phyloP scores from a whole-genome alignment of 2,113 vertebrate species.

The Corythornis vintsioides region DNA sequence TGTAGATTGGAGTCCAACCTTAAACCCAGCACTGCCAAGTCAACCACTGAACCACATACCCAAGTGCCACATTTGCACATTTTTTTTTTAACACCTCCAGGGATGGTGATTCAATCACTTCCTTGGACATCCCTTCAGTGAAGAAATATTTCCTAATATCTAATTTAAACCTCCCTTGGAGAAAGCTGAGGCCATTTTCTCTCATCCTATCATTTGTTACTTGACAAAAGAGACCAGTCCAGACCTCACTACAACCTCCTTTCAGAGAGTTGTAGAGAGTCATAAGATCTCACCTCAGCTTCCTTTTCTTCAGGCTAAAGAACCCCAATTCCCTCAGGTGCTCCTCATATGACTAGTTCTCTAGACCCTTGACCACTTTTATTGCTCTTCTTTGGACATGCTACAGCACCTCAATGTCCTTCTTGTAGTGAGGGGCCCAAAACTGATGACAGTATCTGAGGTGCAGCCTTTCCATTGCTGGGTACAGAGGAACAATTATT shows the following conservation, averaged over 20 bases:
- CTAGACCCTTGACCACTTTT: not conserved
- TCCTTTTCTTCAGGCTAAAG: not conserved
- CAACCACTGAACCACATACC: not conserved
- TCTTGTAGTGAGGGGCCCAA: not conserved
- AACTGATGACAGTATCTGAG: not conserved
- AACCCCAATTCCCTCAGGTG: not conserved
- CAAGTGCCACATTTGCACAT: not conserved
- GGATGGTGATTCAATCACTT: not conserved
- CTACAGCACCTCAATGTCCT: not conserved
- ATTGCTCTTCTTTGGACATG: fast-evolving
- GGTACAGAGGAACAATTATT: not conserved
- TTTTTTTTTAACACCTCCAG: not conserved
- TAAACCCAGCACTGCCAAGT: not conserved
- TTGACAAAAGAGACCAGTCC: not conserved
- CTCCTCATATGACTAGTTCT: not conserved
- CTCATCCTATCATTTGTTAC: not conserved
- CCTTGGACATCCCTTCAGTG: too few species aligned
- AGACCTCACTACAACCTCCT: too few species aligned
- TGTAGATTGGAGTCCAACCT: not conserved
- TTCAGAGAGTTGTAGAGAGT: too few species aligned
- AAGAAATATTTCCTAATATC: not conserved
- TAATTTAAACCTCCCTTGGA: not conserved
- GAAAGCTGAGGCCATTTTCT: not conserved
- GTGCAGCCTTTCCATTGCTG: fast-evolving
- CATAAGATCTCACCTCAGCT: too few species aligned